Conservation (phyloP, 1,140 invertebrate species). For the Trichomalopsis sarcophagae region DNA sequence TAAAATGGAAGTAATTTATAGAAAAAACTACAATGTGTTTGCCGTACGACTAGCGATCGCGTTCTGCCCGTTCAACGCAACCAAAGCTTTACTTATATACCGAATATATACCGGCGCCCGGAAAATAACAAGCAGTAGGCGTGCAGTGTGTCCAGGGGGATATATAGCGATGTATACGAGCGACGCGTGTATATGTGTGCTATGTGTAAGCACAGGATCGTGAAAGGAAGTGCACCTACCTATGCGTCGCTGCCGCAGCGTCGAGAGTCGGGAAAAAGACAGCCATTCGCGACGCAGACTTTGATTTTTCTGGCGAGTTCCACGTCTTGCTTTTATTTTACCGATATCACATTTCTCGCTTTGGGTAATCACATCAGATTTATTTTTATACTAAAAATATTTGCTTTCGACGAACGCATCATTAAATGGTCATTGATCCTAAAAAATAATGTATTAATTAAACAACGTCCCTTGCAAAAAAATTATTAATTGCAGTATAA, state of each 20-base stretch:
- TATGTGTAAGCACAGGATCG: constrained; percentile 8
- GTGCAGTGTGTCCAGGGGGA: background rate
- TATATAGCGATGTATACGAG: constrained; percentile 5
- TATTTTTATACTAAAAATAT: no score
- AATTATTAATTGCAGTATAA: no score
- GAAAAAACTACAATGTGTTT: background rate
- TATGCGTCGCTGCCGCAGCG: background rate
- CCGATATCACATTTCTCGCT: background rate
- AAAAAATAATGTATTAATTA: no score
- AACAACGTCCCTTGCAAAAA: no score
- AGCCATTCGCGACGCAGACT: constrained; percentile 48
- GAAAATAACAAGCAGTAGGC: constrained; percentile 35
- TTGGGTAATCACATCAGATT: no score
- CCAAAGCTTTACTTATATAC: constrained; percentile 42
- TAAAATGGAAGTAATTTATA: background rate
- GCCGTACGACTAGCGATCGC: background rate
- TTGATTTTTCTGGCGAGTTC: constrained; percentile 39
- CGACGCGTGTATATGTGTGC: background rate
- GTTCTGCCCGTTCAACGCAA: constrained; percentile 16
- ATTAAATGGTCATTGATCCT: no score
- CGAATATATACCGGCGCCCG: constrained; percentile 17
- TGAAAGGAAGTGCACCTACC: constrained; percentile 49
- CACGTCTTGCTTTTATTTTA: constrained; percentile 13
- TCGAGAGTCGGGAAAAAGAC: constrained; percentile 36
- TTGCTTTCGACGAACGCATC: no score